A percentile compares a stretch with the other conserved stretches of the same genome.
Evolutionary conservation across 2,797 vertebrate species (phyloP).

Genomic region (Staurois parvus): DNA sequence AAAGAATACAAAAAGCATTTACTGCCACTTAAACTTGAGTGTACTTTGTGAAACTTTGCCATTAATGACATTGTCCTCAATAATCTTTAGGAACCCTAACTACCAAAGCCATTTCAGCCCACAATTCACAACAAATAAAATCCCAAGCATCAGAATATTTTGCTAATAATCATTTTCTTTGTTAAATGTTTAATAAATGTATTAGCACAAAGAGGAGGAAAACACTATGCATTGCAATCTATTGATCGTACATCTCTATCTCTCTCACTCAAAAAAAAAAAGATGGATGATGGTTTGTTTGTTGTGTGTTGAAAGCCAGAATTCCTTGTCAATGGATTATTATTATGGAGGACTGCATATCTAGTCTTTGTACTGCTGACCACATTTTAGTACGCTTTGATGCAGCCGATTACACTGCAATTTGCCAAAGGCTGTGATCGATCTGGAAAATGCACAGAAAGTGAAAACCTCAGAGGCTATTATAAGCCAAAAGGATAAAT

Average conservation of each 20-base stretch:
- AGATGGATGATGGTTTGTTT: slow-evolving; percentile 44
- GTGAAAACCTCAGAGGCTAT: neutral
- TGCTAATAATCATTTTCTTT: slow-evolving; percentile 45
- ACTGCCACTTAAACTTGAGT: too few species aligned
- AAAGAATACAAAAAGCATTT: too few species aligned
- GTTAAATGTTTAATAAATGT: slow-evolving; percentile 60
- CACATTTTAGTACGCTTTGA: slow-evolving; percentile 45
- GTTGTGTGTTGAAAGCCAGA: slow-evolving; percentile 35
- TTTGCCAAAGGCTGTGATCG: slow-evolving; percentile 39
- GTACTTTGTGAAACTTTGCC: slow-evolving; percentile 1
- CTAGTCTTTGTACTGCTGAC: slow-evolving; percentile 36
- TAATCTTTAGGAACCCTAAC: slow-evolving; percentile 23
- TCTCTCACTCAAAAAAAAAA: slow-evolving; percentile 18
- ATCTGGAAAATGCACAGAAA: slow-evolving; percentile 21
- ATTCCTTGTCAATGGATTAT: slow-evolving; percentile 50
- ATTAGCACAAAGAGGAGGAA: slow-evolving; percentile 35
- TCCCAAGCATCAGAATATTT: slow-evolving; percentile 21
- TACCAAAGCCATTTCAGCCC: slow-evolving; percentile 35
- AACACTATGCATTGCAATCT: slow-evolving; percentile 24
- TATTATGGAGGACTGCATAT: slow-evolving; percentile 26
- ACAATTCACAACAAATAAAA: slow-evolving; percentile 28
- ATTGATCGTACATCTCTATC: slow-evolving; percentile 47
- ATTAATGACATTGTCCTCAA: slow-evolving; percentile 27
- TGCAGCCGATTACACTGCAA: slow-evolving; percentile 39
- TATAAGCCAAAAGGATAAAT: neutral